Evolutionary conservation across 2,888 invertebrate genomes (phyloP), one percentile per base, ranked within the genome.

Genomic region (Agrilus biguttatus): DNA sequence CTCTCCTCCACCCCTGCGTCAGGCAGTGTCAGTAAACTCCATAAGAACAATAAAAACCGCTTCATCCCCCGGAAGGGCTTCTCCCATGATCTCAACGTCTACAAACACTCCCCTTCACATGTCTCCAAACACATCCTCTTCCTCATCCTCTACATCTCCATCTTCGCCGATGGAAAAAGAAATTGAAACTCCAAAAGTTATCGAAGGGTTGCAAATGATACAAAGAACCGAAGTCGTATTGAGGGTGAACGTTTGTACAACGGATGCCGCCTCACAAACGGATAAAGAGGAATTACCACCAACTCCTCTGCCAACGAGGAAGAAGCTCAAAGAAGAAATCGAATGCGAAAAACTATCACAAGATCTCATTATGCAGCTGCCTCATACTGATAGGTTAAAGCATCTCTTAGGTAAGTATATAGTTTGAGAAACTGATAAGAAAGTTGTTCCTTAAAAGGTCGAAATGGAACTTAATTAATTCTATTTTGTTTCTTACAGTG

Each of bases 281-380:
- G 66, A 67, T 49, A 61, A 61, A 49, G 61, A 65, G 33, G 63
- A 63, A 51, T 35, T 62, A 42, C 57, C 60, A 3, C 57, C 60
- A 4, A 64, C 69, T 51, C 68, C 73, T 36, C 62, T 73, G 14
- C 64, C 66, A 34, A 69, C 70, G 2, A 71, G 80, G 47, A 75
- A 73, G 55, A 78, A 78, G 52, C 68, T 76, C 37, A 74, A 78
- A 50, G 85, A 86, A 60, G 87, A 87, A 64, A 72, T 84, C 51
- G 85, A 84, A 54, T 86, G 83, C 67, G 86, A 87, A 58, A 72
- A 77, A 54, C 68, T 83, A 48, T 75, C 77, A 37, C 66, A 73
- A 47, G 79, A 80, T 58, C 66, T 80, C 45, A 71, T 76, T 45
- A 74, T 71, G 56, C 75, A 78, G 53, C 66, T 81, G 41, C 68